Evolutionary conservation across 1,140 invertebrate species (phyloP).

Genomic region (Microplitis demolitor): DNA sequence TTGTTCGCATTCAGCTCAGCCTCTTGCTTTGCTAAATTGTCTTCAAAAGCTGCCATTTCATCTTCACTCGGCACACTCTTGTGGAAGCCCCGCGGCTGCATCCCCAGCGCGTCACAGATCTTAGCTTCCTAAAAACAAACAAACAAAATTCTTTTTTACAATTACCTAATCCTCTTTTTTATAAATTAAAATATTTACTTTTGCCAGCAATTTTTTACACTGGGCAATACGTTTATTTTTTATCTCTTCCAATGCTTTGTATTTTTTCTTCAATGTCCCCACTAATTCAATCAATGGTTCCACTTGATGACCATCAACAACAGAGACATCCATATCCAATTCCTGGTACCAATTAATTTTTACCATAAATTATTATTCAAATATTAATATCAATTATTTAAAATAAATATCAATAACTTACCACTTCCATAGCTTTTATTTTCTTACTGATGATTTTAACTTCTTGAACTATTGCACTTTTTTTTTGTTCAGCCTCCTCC

Average conservation of each 20-base stretch:
- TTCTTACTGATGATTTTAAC: not conserved
- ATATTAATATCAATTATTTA: not conserved
- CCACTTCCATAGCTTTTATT: not conserved
- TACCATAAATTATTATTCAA: not conserved
- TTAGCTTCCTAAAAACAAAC: constrained; percentile 30
- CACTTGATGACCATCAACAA: constrained; percentile 35
- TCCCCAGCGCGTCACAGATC: constrained; percentile 41
- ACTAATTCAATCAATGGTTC: constrained; percentile 43
- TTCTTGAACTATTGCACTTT: not conserved
- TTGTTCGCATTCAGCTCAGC: constrained; percentile 61
- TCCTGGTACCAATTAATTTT: constrained; percentile 30
- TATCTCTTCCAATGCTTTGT: constrained; percentile 34
- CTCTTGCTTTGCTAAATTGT: constrained; percentile 63
- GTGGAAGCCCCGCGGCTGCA: constrained; percentile 34
- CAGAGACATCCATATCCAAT: constrained; percentile 34
- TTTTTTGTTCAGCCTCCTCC: not conserved
- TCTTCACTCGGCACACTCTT: constrained; percentile 56
- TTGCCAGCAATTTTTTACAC: no score
- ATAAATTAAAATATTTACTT: not conserved
- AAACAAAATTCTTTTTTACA: not conserved
- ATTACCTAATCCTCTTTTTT: no score
- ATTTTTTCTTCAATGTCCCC: constrained; percentile 36
- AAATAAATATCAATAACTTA: not conserved
- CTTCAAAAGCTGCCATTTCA: constrained; percentile 60
- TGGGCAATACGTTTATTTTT: no score